Base-by-base conservation (phyloP, 1,140 invertebrate species). In the Ips nitidus region DNA sequence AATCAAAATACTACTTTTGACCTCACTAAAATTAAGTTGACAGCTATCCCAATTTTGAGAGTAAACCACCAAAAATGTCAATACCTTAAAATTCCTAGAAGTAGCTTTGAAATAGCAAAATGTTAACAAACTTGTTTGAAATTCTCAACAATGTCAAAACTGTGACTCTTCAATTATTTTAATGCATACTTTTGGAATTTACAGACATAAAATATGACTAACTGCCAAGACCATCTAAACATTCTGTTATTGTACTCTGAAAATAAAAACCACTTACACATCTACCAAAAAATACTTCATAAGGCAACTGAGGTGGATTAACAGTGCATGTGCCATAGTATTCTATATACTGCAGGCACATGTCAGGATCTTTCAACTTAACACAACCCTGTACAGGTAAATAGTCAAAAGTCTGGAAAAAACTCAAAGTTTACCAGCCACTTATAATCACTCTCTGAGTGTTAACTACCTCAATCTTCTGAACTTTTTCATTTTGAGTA, bases 291-390 rank as follows among this genome's bases (percentile, higher is more conserved):
- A 94, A 92, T 39, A 94, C 79, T 70, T 90, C 83, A 78, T 88
- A 82, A 41, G 94, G 94, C 60, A 88, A 62, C 50, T 88, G 83
- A 5, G 92, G 91, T 50, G 90, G 87, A 77, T 84, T 84, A 73
- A 89, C 90, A 7, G 90, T 86, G 80, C 93, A 86, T 37, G 88
- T 77, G 45, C 94, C 94, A 86, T 94, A 97, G 82, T 93, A 94
- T 79, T 97, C 94, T 70, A 97, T 86, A 70, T 94, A 91, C 73
- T 88, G 87, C 69, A 95, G 87, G 68, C 82, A 88, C 8, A 89
- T 83, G 75, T 93, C 89, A n/a, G 95, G 94, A 82, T 91, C 85
- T 73, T 90, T 92, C 36, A 98, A 82, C 74, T 91, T 89, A 0
- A 97, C 92, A 53, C 85, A 82, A 1, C 94, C 95, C 79, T 90